Conservation (phyloP, 2,113 vertebrate species). For the Pachypanchax playfairii region DNA sequence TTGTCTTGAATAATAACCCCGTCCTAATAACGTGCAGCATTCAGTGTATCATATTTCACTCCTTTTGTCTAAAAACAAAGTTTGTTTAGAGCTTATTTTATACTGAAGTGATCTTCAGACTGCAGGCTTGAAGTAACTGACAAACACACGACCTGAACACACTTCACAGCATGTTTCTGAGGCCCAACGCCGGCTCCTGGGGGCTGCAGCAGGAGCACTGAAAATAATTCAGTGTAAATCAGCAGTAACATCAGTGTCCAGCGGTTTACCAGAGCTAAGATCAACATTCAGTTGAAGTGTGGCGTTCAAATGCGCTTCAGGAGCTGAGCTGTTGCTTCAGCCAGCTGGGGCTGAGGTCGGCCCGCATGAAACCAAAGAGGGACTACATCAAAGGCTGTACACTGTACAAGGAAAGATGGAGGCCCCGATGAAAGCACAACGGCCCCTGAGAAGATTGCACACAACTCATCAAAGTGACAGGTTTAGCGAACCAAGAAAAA, state of each 20-base stretch:
- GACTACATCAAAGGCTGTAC: conserved; percentile 53
- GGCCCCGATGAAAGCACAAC: conserved; percentile 56
- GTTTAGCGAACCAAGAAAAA: conserved; percentile 36
- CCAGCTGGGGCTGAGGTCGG: conserved; percentile 4
- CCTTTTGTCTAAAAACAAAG: neutral
- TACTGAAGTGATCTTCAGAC: no score
- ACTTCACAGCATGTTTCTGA: neutral
- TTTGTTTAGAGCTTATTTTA: neutral
- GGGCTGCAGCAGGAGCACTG: no score
- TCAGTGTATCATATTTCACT: neutral
- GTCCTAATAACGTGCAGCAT: conserved; percentile 15
- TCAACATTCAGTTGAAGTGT: conserved; percentile 2
- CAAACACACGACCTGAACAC: no score
- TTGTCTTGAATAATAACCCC: conserved; percentile 47
- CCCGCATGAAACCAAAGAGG: conserved; percentile 38
- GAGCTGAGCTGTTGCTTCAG: conserved; percentile 9
- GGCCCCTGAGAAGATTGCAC: conserved; percentile 52
- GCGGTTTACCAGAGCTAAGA: conserved; percentile 2
- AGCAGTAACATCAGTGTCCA: no score
- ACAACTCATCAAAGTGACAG: conserved; percentile 71
- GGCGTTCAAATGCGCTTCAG: conserved; percentile 2
- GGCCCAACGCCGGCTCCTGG: no score
- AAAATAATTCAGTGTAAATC: no score
- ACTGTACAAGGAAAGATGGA: conserved; percentile 55
- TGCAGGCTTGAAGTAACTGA: neutral